Evolutionary conservation across 2,888 invertebrate genomes (phyloP), one percentile per base, ranked within the genome.

Genomic region (Elmis aenea): DNA sequence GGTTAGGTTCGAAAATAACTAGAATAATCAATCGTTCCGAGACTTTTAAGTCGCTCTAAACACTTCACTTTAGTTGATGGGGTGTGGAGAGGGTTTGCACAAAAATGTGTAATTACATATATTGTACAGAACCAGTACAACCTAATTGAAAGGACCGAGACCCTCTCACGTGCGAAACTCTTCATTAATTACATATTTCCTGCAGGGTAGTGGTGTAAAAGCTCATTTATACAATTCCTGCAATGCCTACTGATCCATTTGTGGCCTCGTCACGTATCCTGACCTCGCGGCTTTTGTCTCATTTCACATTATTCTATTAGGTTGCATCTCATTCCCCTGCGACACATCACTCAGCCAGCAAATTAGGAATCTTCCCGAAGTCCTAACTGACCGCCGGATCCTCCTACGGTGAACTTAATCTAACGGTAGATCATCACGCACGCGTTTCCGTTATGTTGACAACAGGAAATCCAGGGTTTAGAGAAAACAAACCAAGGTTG

Each of bases 201-300:
- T 54, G 48, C 50, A 50, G 48, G 50, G 48, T 42, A 45, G 46
- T 39, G 52, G 50, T 47, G 51, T 47, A 57, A n/a, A 50, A 51
- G 48, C 55, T 55, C 56, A 55, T 57, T 58, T 57, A 58, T 54
- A 58, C 52, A 55, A 58, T 57, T 57, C 58, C 54, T 54, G 52
- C 48, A 56, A 57, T 55, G 54, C 54, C 54, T 49, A 42, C 41
- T 46, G 50, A 48, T 55, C 53, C 51, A 50, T 48, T 48, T 41
- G 41, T 26, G 41, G 41, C 40, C 46, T 42, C 40, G 45, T 49
- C 49, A 46, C 47, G 51, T 49, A 40, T 41, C 26, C 42, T 48
- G 49, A 48, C 51, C 51, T 52, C 48, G 46, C 46, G 48, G 52
- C 52, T 52, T 57, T 56, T 54, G 50, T 53, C 54, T 55, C 54